phyloP scores from a whole-genome alignment of 1,140 invertebrate genomes.

The Lucilia sericata region DNA sequence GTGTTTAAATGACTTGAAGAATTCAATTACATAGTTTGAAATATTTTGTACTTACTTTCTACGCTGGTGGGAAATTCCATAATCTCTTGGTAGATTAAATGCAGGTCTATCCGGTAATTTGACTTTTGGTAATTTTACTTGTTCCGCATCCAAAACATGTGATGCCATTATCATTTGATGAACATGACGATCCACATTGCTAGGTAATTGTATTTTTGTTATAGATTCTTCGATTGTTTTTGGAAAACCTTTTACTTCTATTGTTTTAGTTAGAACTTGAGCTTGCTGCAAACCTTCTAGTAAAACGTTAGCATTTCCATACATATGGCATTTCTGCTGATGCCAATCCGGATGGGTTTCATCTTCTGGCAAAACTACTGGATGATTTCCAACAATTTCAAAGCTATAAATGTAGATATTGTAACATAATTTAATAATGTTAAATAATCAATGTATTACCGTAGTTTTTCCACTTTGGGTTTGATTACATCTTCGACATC shows the following conservation, averaged over 20 bases:
- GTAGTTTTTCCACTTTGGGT: neutral
- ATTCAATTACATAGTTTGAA: too few species aligned
- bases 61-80: constrained; percentile 78
- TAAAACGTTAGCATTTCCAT: constrained; percentile 75
- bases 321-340: constrained; percentile 71
- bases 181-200: constrained; percentile 70
- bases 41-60: constrained; percentile 73
- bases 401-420: constrained; percentile 20
- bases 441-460: neutral
- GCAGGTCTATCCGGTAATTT: constrained; percentile 77
- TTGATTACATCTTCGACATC: constrained; percentile 46
- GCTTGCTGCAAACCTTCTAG: constrained; percentile 80
- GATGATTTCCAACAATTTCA: constrained; percentile 68
- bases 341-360: constrained; percentile 76
- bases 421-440: neutral
- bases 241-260: constrained; percentile 75
- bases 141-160: constrained; percentile 82
- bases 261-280: constrained; percentile 79
- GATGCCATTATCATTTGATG: constrained; percentile 76
- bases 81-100: constrained; percentile 77
- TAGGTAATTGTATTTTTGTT: constrained; percentile 69
- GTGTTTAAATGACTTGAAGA: too few species aligned
- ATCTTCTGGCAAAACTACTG: constrained; percentile 67
- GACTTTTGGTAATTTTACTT: constrained; percentile 79
- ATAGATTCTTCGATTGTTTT: constrained; percentile 70